Evolutionary conservation across 2,797 vertebrate species (phyloP).

Genomic region (Schizothorax lantsangensis): DNA sequence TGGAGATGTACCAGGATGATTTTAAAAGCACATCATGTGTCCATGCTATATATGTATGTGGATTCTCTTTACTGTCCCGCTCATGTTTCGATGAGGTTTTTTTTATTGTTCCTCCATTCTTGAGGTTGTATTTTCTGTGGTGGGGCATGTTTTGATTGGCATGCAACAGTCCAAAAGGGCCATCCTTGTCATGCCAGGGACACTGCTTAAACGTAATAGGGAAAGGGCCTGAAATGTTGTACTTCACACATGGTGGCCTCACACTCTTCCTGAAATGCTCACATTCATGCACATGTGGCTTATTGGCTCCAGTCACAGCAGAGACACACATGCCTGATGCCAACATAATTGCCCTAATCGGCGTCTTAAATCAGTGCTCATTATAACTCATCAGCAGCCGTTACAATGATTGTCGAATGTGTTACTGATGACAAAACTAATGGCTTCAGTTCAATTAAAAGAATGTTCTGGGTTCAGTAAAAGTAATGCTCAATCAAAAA

Average conservation of each 20-base stretch:
- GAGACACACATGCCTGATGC: background rate
- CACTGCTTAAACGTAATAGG: background rate
- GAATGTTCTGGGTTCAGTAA: background rate
- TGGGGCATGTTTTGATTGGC: constrained; percentile 17
- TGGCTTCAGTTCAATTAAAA: background rate
- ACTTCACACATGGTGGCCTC: constrained; percentile 17
- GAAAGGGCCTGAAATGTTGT: constrained; percentile 14
- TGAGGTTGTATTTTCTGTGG: constrained; percentile 22
- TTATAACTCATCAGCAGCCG: constrained; percentile 23
- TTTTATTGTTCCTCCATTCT: constrained; percentile 34
- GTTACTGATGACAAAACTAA: constrained; percentile 10
- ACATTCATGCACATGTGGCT: constrained; percentile 2
- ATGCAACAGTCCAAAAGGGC: constrained; percentile 23
- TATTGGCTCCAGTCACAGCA: constrained; percentile 1
- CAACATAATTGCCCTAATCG: background rate
- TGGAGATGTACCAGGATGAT: constrained; percentile 28
- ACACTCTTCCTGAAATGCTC: background rate
- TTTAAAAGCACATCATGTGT: constrained; percentile 14
- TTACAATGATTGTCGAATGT: background rate
- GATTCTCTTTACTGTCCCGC: constrained; percentile 22
- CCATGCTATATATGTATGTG: background rate
- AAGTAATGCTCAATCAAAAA: background rate
- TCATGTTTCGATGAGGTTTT: background rate
- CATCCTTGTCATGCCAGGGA: constrained; percentile 25
- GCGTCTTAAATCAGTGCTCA: constrained; percentile 6